Evolutionary conservation across 2,113 vertebrate species (phyloP).

Genomic region (Promerops cafer): DNA sequence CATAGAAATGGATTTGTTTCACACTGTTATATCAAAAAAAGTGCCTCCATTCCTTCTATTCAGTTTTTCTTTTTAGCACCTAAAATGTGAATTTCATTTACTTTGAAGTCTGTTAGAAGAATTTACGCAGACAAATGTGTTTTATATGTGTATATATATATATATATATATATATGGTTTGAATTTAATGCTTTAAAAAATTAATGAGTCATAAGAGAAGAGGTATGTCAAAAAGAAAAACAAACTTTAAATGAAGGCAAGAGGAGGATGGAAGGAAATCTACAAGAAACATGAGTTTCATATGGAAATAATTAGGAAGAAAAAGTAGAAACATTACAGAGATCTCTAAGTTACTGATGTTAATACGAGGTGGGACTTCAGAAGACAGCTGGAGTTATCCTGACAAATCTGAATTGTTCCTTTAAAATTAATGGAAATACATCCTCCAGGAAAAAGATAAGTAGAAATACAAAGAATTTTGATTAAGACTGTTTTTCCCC

Average conservation of each 20-base stretch:
- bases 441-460: not conserved
- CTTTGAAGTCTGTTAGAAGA: not conserved
- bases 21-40: not conserved
- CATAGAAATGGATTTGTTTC: not conserved
- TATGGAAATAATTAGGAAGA: not conserved
- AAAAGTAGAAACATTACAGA: not conserved
- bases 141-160: not conserved
- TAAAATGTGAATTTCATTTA: not conserved
- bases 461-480: not conserved
- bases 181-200: not conserved
- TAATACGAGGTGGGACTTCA: not conserved
- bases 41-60: not conserved
- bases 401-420: not conserved
- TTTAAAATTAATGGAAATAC: not conserved
- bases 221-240: accelerated
- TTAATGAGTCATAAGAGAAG: not conserved
- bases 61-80: not conserved
- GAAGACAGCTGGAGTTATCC: not conserved
- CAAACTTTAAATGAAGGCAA: not conserved
- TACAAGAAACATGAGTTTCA: not conserved
- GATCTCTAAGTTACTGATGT: not conserved
- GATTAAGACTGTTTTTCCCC: not conserved
- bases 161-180: not conserved
- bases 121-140: not conserved
- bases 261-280: not conserved